A percentile compares a stretch with the other conserved stretches of the same genome.
Conservation (phyloP, 2,888 invertebrate genomes). For the Chromoteleia sp. region DNA sequence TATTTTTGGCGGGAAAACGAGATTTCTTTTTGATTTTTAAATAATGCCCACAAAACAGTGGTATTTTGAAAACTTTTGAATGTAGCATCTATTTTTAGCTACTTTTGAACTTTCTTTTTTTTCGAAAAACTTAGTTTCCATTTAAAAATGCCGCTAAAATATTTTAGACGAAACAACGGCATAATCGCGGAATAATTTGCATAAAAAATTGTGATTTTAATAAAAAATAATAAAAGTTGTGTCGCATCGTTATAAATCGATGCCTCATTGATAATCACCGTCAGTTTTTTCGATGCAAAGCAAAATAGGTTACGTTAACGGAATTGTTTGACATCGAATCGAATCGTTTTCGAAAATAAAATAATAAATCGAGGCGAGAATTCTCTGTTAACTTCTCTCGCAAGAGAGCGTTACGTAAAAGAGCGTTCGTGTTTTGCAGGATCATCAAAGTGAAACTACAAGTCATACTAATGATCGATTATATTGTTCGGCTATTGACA, state of each 20-base stretch:
- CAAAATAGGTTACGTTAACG: constrained; percentile 57
- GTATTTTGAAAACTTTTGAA: no score
- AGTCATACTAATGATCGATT: constrained; percentile 67
- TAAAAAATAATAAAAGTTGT: no score
- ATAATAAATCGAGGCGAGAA: constrained; percentile 27
- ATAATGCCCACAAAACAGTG: no score
- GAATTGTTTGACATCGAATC: constrained; percentile 27
- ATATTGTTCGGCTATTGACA: constrained; percentile 56
- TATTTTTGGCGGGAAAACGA: constrained; percentile 5
- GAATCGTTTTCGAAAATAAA: constrained; percentile 40
- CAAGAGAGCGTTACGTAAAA: constrained; percentile 39
- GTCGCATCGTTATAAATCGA: constrained; percentile 27
- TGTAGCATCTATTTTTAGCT: no score
- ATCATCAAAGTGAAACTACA: constrained; percentile 58
- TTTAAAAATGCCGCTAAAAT: no score
- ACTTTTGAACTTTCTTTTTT: no score
- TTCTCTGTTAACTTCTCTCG: constrained; percentile 43
- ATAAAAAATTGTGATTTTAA: background rate
- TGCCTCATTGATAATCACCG: constrained; percentile 26
- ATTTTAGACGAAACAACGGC: no score
- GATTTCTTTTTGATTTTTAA: no score
- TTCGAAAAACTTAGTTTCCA: no score
- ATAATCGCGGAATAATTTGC: background rate
- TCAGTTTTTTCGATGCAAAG: constrained; percentile 1
- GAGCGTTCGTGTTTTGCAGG: constrained; percentile 52